Percentiles rank a stretch among this genome's conserved stretches.
Evolutionary conservation across 2,113 vertebrate genomes (phyloP).

Genomic region (Emydocephalus ijimae): DNA sequence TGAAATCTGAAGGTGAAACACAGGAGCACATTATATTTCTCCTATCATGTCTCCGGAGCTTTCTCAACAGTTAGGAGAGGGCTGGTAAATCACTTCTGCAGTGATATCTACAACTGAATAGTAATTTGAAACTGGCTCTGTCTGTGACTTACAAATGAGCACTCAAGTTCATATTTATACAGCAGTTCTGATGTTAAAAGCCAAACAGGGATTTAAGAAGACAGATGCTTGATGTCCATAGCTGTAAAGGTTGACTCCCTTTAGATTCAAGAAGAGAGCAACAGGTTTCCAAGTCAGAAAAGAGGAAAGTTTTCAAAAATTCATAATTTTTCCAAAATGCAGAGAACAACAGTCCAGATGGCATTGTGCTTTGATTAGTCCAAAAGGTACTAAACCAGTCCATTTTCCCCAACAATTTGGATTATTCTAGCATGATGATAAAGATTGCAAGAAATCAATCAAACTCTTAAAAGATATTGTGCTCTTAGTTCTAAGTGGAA

Average conservation of each 20-base stretch:
- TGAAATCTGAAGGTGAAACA: background rate
- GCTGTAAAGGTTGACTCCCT: background rate
- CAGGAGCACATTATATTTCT: slow-evolving; percentile 32
- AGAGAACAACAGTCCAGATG: background rate
- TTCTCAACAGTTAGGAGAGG: slow-evolving; percentile 20
- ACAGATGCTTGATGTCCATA: background rate
- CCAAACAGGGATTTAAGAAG: background rate
- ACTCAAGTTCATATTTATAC: slow-evolving; percentile 3
- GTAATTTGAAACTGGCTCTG: background rate
- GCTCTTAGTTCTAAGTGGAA: background rate
- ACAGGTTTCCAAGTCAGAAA: background rate
- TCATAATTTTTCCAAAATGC: background rate
- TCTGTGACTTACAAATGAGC: slow-evolving; percentile 6
- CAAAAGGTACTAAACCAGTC: background rate
- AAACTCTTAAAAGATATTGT: background rate
- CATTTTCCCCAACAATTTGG: too few species aligned
- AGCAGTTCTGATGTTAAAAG: background rate
- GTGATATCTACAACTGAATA: background rate
- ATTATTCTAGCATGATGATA: background rate
- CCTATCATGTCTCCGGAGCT: slow-evolving; percentile 18
- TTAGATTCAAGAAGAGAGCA: background rate
- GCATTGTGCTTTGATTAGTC: background rate
- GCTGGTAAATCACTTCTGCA: slow-evolving; percentile 17
- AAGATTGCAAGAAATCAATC: background rate
- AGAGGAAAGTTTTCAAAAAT: background rate